Conservation (phyloP, 2,888 invertebrate genomes). For the Lithosia quadra region DNA sequence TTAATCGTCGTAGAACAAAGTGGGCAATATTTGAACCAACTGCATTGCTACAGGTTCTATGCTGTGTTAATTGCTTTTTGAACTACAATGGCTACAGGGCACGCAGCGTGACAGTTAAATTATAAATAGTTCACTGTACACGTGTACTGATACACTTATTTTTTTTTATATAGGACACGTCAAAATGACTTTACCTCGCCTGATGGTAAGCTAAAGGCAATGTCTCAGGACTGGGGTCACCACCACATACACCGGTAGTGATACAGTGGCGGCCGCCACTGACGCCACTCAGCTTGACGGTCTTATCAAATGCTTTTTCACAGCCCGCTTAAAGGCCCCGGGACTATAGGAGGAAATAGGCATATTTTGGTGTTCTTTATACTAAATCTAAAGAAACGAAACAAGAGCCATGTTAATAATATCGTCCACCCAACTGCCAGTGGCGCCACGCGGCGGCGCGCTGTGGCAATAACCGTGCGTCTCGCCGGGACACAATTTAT, state of each 20-base stretch:
- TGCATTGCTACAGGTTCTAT: not conserved
- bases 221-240: too few relatives aligned
- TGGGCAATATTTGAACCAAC: constrained; percentile 18
- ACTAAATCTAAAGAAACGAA: not conserved
- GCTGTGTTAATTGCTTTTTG: constrained; percentile 2
- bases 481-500: constrained; percentile 28
- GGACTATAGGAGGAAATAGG: too few relatives aligned
- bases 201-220: too few relatives aligned
- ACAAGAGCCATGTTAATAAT: constrained; percentile 19
- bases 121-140: not conserved
- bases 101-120: not conserved
- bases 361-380: not conserved
- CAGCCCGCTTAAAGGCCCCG: too few relatives aligned
- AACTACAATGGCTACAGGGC: not conserved
- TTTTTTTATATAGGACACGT: too few relatives aligned
- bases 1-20: constrained; percentile 23
- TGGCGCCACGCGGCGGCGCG: not conserved
- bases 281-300: too few relatives aligned
- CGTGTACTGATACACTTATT: too few relatives aligned
- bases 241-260: too few relatives aligned
- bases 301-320: too few relatives aligned
- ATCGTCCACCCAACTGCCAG: constrained; percentile 2
- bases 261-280: too few relatives aligned
- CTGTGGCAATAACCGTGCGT: constrained; percentile 10
- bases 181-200: too few relatives aligned